phyloP scores from a whole-genome alignment of 2,888 invertebrate genomes.

The Agonopterix arenella region DNA sequence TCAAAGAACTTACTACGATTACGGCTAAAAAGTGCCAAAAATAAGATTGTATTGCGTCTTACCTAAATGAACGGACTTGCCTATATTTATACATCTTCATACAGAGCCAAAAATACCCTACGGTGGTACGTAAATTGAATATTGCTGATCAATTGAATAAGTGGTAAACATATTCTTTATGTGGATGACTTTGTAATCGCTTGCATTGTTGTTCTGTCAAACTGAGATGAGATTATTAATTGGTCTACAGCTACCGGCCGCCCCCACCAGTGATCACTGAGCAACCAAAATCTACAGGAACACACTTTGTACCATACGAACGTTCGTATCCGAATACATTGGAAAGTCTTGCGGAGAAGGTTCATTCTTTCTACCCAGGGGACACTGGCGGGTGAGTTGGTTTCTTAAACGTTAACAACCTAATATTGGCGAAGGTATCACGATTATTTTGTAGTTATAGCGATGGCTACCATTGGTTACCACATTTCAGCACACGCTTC shows the following conservation, averaged over 20 bases:
- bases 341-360: conserved; percentile 94
- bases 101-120: no score
- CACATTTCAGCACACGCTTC: conserved; percentile 48
- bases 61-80: no score
- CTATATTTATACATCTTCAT: no score
- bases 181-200: no score
- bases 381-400: conserved; percentile 52
- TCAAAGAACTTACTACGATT: no score
- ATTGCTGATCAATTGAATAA: no score
- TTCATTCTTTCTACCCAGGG: conserved; percentile 87
- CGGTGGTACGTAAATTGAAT: no score
- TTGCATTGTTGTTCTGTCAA: no score
- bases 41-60: no score
- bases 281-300: conserved; percentile 88
- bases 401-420: background rate
- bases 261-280: conserved; percentile 94
- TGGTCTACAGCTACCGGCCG: conserved; percentile 80
- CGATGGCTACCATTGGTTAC: conserved; percentile 10
- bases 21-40: no score
- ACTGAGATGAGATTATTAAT: background rate
- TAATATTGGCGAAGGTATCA: conserved; percentile 23
- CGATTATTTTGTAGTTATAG: conserved; percentile 30
- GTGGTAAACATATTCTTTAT: no score
- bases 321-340: conserved; percentile 90
- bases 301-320: conserved; percentile 92